These are phyloP conservation scores for Cliona cf. orientalis DNA, from an alignment of 37 sponge, comb jelly and placozoan genomes.

Conservation along the genomic window DNA sequence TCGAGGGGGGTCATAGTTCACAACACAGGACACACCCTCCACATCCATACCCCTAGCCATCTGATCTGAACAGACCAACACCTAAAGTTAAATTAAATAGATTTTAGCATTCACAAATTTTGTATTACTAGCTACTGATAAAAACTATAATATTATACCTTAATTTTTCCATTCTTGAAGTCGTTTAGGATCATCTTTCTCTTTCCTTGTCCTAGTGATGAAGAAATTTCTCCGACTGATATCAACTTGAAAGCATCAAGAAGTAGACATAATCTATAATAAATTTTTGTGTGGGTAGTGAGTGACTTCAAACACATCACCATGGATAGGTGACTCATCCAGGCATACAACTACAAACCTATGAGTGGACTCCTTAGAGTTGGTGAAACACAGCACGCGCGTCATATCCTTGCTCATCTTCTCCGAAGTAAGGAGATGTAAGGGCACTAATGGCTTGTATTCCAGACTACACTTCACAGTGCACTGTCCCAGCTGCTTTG, in stretches of 20 bases:
- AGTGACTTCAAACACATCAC: too few relatives aligned
- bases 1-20: slow-evolving; percentile 78
- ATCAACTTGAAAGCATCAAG: slow-evolving; percentile 49
- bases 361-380: slow-evolving; percentile 79
- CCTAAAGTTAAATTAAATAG: too few relatives aligned
- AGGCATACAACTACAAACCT: too few relatives aligned
- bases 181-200: slow-evolving; percentile 56
- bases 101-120: neutral
- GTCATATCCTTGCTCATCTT: neutral
- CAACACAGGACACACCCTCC: slow-evolving; percentile 64
- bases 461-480: slow-evolving; percentile 33
- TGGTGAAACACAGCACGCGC: slow-evolving; percentile 89
- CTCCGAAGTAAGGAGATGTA: slow-evolving; percentile 53
- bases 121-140: neutral
- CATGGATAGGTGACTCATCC: too few relatives aligned
- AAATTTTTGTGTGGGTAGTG: too few relatives aligned
- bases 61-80: slow-evolving; percentile 90
- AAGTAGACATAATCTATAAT: slow-evolving; percentile 48
- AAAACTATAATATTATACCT: slow-evolving; percentile 36
- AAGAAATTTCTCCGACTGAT: slow-evolving; percentile 76
- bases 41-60: slow-evolving; percentile 98
- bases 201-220: slow-evolving; percentile 43
- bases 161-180: slow-evolving; percentile 57
- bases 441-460: slow-evolving; percentile 79
- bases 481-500: slow-evolving; percentile 43